Conservation (phyloP, 2,113 vertebrate genomes). For the Lucifuga dentata region DNA sequence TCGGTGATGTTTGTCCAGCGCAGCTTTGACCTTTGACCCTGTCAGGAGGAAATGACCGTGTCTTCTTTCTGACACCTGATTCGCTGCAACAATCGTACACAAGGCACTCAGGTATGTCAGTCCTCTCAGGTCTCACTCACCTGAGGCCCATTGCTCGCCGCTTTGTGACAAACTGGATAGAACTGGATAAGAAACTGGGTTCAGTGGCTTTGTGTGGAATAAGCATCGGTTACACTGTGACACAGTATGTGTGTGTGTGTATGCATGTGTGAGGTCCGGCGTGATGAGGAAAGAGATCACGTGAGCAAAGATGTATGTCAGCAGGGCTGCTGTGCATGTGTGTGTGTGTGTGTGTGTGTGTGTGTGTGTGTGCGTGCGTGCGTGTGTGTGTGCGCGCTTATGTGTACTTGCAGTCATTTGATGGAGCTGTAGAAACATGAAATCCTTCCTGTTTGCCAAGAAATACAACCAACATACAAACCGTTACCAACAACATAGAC, state of each 20-base stretch:
- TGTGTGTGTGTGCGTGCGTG: background rate
- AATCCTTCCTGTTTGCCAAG: background rate
- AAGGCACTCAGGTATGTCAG: constrained; percentile 24
- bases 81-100: constrained; percentile 16
- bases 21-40: constrained; percentile 31
- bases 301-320: constrained; percentile 26
- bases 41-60: constrained; percentile 18
- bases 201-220: constrained; percentile 19
- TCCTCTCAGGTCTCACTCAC: constrained; percentile 48
- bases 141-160: constrained; percentile 28
- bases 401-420: no score
- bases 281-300: constrained; percentile 14
- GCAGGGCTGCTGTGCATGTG: background rate
- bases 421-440: background rate
- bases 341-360: constrained; percentile 2
- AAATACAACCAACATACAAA: background rate
- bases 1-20: background rate
- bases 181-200: constrained; percentile 46
- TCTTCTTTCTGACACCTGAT: constrained; percentile 37
- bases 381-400: constrained; percentile 3
- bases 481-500: constrained; percentile 4
- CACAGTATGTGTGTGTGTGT: constrained; percentile 8
- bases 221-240: constrained; percentile 35
- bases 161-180: constrained; percentile 48
- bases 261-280: constrained; percentile 8